phyloP scores from a whole-genome alignment of 1,140 invertebrate species.

The Platyura marginata region DNA sequence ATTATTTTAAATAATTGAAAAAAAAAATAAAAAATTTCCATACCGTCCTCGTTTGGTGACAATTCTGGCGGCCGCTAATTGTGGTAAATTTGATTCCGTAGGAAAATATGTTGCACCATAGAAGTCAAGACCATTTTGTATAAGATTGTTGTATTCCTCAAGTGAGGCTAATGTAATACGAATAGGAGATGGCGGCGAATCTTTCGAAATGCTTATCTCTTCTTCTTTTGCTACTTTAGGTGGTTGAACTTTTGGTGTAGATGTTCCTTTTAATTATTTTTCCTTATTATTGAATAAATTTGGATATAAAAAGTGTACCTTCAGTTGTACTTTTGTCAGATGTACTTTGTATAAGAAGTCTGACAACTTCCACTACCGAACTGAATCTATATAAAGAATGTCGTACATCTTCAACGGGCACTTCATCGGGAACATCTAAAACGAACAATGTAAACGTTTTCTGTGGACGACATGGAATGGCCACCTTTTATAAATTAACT shows the following conservation, averaged over 20 bases:
- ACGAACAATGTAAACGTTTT: slow-evolving; percentile 66
- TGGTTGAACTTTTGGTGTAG: slow-evolving; percentile 23
- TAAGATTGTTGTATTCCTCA: slow-evolving; percentile 57
- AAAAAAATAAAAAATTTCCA: slow-evolving; percentile 6
- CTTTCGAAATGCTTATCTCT: slow-evolving; percentile 17
- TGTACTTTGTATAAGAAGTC: slow-evolving; percentile 31
- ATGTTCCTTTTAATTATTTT: slow-evolving; percentile 14
- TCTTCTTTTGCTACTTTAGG: slow-evolving; percentile 27
- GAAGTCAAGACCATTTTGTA: slow-evolving; percentile 68
- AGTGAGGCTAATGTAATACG: slow-evolving; percentile 58
- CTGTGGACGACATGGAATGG: slow-evolving; percentile 62
- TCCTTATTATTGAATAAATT: not conserved
- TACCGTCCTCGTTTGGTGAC: slow-evolving; percentile 31
- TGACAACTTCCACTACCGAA: slow-evolving; percentile 55
- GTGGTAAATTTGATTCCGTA: slow-evolving; percentile 47
- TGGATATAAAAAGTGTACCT: not conserved
- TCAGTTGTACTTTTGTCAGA: not conserved
- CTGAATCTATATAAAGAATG: slow-evolving; percentile 62
- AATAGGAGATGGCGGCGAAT: slow-evolving; percentile 34
- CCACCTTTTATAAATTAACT: no score
- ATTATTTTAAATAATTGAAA: no score
- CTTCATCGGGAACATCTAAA: slow-evolving; percentile 59
- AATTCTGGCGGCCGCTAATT: slow-evolving; percentile 28
- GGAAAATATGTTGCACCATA: slow-evolving; percentile 72
- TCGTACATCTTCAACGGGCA: slow-evolving; percentile 64